Conservation (phyloP, 2,797 vertebrate genomes). For the Oryzias dopingdopingensis region DNA sequence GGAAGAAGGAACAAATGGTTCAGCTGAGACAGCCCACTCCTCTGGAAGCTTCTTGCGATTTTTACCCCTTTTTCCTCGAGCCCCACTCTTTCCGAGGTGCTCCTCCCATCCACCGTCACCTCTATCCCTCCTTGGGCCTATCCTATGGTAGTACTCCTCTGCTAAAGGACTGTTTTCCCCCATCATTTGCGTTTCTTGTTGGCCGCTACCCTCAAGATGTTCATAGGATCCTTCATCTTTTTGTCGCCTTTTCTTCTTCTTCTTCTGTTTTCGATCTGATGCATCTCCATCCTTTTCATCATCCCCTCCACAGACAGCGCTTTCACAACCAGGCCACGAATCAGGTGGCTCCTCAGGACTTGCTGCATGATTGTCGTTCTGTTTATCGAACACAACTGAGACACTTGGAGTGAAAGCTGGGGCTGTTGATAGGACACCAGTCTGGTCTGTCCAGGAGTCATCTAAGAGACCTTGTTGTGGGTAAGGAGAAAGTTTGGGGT, state of each 20-base stretch:
- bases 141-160: slow-evolving; percentile 62
- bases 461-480: slow-evolving; percentile 76
- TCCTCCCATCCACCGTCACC: slow-evolving; percentile 74
- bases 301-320: slow-evolving; percentile 44
- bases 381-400: slow-evolving; percentile 74
- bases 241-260: slow-evolving; percentile 80
- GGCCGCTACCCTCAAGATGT: slow-evolving; percentile 40
- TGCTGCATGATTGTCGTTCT: slow-evolving; percentile 59
- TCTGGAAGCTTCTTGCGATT: slow-evolving; percentile 81
- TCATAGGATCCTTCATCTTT: slow-evolving; percentile 71
- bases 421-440: slow-evolving; percentile 62
- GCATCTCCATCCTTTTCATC: slow-evolving; percentile 73
- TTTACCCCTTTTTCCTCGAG: slow-evolving; percentile 73
- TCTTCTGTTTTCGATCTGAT: slow-evolving; percentile 77
- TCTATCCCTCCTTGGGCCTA: slow-evolving; percentile 63
- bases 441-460: slow-evolving; percentile 67
- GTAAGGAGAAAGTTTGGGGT: slow-evolving; percentile 70
- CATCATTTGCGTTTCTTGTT: slow-evolving; percentile 43
- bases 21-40: slow-evolving; percentile 72
- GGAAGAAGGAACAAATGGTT: slow-evolving; percentile 58
- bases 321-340: slow-evolving; percentile 62
- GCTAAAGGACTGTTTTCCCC: slow-evolving; percentile 51
- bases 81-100: slow-evolving; percentile 68
- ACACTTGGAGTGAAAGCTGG: slow-evolving; percentile 79
- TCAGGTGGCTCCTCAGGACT: slow-evolving; percentile 58